Evolutionary conservation across 2,797 vertebrate species (phyloP), one percentile per base, ranked within the genome.

Genomic region (Channa striata): DNA sequence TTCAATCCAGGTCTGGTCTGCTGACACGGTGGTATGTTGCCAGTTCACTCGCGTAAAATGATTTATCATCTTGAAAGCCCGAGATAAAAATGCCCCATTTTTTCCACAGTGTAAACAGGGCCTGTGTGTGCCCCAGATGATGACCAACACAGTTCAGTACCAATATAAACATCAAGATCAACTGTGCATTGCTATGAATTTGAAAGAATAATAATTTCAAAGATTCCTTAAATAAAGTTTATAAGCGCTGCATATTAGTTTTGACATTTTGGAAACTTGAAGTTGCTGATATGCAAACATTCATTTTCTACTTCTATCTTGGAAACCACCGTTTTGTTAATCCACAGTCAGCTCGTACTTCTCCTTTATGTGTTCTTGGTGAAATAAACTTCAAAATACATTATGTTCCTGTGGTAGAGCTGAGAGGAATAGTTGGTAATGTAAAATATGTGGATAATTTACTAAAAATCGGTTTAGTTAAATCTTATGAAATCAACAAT

Each of bases 21-120:
- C 53, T 43, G 61, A 68, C 68, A 68, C 42, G n/a, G 19, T 42
- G 54, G 46, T 57, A 20, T 40, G 34, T 59, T 46, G 20, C 33
- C 67, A 46, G 62, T 79, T 79, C 74, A 77, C 67, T 48, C 69
- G 68, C 19, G 74, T 69, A 67, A 70, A 74, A 64, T 30, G 19
- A 80, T 81, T 71, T 59, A 71, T 71, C 54, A 77, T 78, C 42
- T 74, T 56, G 17, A 66, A 68, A 68, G 56, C 21, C 52, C 59
- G 47, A 74, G 56, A 78, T 58, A 62, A 66, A n/a, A 72, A 78
- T 66, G 56, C 13, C 25, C 47, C 34, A 17, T 65, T 52, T 82
- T n/a, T 61, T 39, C 59, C 9, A 30, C 3, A 20, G 14, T 37
- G 54, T 73, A 68, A 81, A 81, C 74, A 59, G 23, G 13, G 6